Evolutionary conservation across 2,797 vertebrate genomes (phyloP), one percentile per base, ranked within the genome.

Genomic region (Pseudochaenichthys georgianus): DNA sequence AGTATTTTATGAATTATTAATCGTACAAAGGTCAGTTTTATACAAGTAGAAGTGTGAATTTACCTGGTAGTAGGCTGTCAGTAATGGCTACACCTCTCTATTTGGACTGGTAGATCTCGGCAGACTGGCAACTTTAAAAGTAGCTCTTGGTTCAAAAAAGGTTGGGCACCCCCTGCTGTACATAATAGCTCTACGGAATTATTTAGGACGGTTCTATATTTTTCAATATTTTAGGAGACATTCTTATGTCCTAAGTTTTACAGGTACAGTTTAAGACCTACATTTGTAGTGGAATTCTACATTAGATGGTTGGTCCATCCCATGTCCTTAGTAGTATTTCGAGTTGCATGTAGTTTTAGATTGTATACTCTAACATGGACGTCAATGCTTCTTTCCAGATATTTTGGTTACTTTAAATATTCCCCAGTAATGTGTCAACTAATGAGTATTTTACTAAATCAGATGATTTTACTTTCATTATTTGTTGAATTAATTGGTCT

Each of bases 171-270:
- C 23, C 23, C 23, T 23, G 23, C 23, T 23, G 23, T 23, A 31
- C 45, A 53, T 62, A 38, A 67, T 55, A 57, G 15, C 42, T 19
- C n/a, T 10, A 21, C 0, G 53, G 8, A 55, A 63, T 81, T n/a
- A 64, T 70, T 52, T 28, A 55, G 11, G 17, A 31, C 16, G 54
- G 2, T 15, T 76, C 1, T 38, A 58, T 9, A 50, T 57, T 52
- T 57, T 71, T 12, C 1, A 19, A 41, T 17, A 59, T 45, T 70
- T 58, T 31, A 63, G 4, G 31, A 47, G 38, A 43, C 23, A 31
- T 55, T n/a, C 54, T 57, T 58, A 34, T 42, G 31, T 45, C 12
- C 9, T 7, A 55, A 21, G 2, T 43, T 57, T 66, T 59, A 52
- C 3, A 34, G n/a, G 3, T 17, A 4, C 10, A 34, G 13, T 48